phyloP scores from a whole-genome alignment of 2,113 vertebrate species.

The Burhinus oedicnemus region DNA sequence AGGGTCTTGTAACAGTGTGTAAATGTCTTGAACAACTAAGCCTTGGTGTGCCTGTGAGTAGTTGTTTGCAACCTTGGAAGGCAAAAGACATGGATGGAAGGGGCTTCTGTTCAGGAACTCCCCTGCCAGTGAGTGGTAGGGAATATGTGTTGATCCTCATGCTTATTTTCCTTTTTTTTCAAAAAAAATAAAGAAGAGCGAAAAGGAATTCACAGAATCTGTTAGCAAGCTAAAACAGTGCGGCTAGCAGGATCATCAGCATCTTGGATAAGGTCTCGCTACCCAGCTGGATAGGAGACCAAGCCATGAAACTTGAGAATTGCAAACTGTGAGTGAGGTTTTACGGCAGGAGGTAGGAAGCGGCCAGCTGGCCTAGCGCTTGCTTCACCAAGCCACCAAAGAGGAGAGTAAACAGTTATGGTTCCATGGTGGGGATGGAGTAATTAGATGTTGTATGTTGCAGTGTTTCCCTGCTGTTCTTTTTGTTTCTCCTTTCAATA shows the following conservation, averaged over 20 bases:
- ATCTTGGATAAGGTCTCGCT: background rate
- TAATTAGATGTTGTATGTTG: constrained; percentile 38
- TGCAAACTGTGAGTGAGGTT: background rate
- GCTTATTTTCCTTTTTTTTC: background rate
- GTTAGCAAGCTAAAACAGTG: background rate
- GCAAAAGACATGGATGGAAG: background rate
- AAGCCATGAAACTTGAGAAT: background rate
- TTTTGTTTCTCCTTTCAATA: constrained; percentile 50
- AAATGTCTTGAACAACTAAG: background rate
- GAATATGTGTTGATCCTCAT: background rate
- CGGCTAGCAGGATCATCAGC: background rate
- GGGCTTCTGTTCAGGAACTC: background rate
- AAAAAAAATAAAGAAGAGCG: background rate
- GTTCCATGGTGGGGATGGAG: background rate
- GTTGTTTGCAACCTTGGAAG: background rate
- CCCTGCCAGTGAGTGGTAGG: background rate
- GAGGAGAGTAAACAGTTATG: background rate
- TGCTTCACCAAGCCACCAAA: constrained; percentile 29
- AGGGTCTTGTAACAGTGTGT: background rate
- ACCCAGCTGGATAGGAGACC: background rate
- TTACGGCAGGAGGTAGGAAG: background rate
- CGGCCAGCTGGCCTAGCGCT: constrained; percentile 5
- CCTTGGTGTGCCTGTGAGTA: background rate
- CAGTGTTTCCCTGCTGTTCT: constrained; percentile 29
- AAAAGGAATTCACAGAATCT: background rate